A percentile compares a stretch with the other conserved stretches of the same genome.
These are phyloP conservation scores for Augochlora pura DNA, from an alignment of 1,140 invertebrate genomes.

Conservation along the genomic window DNA sequence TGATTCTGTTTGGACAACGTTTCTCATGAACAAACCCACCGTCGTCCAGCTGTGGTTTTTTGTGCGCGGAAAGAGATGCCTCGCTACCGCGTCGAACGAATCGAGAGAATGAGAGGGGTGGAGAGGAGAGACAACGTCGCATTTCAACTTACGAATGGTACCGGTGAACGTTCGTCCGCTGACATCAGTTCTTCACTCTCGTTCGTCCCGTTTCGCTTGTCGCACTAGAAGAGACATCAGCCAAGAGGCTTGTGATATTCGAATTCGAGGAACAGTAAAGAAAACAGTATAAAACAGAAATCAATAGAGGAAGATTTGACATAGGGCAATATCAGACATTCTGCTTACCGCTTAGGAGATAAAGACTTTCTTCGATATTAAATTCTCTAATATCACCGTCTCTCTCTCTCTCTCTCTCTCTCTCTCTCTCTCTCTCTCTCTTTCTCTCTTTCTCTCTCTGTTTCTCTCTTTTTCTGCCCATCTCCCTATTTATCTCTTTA, in stretches of 20 bases:
- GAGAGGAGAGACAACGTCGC: neutral
- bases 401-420: no score
- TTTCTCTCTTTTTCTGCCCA: no score
- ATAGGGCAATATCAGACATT: neutral
- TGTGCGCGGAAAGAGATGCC: slow-evolving; percentile 20
- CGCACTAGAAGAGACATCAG: neutral
- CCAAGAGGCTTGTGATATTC: no score
- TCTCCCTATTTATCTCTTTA: neutral
- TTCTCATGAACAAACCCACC: slow-evolving; percentile 42
- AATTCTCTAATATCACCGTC: neutral
- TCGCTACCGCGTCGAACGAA: no score
- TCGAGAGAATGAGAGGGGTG: neutral
- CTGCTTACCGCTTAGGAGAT: neutral
- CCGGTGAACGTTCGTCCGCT: slow-evolving; percentile 17
- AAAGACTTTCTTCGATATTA: neutral
- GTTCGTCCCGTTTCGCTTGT: slow-evolving; percentile 18
- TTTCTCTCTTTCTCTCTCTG: neutral
- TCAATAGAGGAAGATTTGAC: neutral
- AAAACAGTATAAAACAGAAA: no score
- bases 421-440: no score
- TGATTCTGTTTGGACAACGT: neutral
- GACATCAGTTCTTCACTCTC: slow-evolving; percentile 43
- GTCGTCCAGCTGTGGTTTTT: slow-evolving; percentile 16
- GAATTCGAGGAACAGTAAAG: neutral
- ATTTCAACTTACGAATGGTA: slow-evolving; percentile 43